Base-by-base conservation (phyloP, 1,140 invertebrate species). In the Oncopeltus fasciatus region DNA sequence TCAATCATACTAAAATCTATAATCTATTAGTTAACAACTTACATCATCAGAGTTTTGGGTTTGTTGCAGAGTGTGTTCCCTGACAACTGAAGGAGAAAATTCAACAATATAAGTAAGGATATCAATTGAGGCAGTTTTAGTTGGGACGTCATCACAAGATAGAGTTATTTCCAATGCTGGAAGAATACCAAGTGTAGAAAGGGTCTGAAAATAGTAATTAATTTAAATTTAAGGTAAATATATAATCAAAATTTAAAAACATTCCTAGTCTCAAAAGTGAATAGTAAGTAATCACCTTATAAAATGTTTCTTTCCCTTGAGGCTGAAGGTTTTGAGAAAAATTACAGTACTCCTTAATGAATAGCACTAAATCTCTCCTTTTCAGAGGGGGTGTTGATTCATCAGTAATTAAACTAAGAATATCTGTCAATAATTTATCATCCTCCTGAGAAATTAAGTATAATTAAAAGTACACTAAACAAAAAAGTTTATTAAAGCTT, bases 281-380 rank as follows among this genome's bases (percentile, higher is more conserved):
- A 8, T 38, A 14, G 14, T 14, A 8, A 8, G 18, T 20, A 67
- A 59, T 65, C 70, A 81, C 80, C 75, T 96, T 96, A 76, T 97
- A 98, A 78, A 98, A 99, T 43, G 85, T 82, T 74, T 99, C 97
- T 74, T 97, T 92, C 68, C 90, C 91, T 72, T 93, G 91, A 11
- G 92, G 92, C 72, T 98, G 95, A 67, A 99, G 77, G 74, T 95
- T 97, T 78, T 98, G 94, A 68, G 94, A 95, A 80, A 98, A 98
- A 74, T 94, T 95, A 78, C 95, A 98, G 76, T 98, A 98, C 76
- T 99, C 97, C 75, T 98, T 99, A 29, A 99, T 78, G 78, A 99
- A 99, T 65, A 97, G 77, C 59, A 98, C 90, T 65, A 98, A 81
- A 76, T 99, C 96, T 70, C 92, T 81, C 69, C 95, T 80, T 71